Evolutionary conservation across 2,113 vertebrate species (phyloP).

Genomic region (Channa argus): DNA sequence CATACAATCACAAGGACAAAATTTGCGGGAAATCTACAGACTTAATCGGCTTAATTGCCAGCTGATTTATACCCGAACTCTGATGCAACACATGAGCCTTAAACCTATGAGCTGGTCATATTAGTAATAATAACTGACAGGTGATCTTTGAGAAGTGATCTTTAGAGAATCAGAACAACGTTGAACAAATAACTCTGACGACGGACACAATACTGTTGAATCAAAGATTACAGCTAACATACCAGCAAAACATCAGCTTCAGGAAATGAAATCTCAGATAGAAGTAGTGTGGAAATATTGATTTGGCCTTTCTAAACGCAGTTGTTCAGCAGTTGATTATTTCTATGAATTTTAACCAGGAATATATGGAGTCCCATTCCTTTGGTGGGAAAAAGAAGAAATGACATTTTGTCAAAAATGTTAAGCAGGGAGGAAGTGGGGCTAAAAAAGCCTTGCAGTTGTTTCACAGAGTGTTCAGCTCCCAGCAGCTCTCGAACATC

Average conservation of each 20-base stretch:
- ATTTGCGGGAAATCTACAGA: too few species aligned
- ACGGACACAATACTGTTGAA: conserved; percentile 9
- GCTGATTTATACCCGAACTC: too few species aligned
- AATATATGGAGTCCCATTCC: not conserved
- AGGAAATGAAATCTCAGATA: conserved; percentile 14
- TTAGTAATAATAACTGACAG: conserved; percentile 14
- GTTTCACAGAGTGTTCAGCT: conserved; percentile 47
- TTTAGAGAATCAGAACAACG: not conserved
- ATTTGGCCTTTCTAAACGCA: conserved; percentile 43
- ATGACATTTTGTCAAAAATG: conserved; percentile 47
- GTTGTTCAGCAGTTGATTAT: conserved; percentile 39
- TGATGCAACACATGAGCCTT: not conserved
- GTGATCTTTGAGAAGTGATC: not conserved
- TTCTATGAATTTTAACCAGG: conserved; percentile 25
- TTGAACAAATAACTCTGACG: not conserved
- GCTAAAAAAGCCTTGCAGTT: conserved; percentile 45
- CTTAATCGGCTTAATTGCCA: too few species aligned
- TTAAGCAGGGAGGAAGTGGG: conserved; percentile 17
- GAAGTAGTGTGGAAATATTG: conserved; percentile 24
- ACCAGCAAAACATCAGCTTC: not conserved
- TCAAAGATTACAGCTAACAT: not conserved
- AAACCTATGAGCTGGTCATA: not conserved
- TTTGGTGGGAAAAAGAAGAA: conserved; percentile 15
- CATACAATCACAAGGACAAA: too few species aligned
- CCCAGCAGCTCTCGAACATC: conserved; percentile 40